These are phyloP conservation scores for Drosophila borealis DNA, from an alignment of 2,888 invertebrate genomes.

Conservation along the genomic window DNA sequence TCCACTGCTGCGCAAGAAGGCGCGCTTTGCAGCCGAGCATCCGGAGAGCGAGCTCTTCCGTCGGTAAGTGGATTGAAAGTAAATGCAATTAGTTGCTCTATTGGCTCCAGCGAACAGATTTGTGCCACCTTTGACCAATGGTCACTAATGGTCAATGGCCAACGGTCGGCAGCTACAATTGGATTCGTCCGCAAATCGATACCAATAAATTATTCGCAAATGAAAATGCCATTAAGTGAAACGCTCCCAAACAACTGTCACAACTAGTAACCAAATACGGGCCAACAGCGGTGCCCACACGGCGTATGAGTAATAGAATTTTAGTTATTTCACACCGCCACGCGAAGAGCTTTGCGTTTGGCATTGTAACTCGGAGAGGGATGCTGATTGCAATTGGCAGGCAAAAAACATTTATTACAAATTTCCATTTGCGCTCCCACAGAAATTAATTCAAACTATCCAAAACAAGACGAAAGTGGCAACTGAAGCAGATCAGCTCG, in stretches of 20 bases:
- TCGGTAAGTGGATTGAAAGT: conserved; percentile 76
- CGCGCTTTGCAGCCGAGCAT: conserved; percentile 89
- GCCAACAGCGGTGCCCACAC: not conserved
- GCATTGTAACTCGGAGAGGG: not conserved
- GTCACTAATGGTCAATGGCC: conserved; percentile 8
- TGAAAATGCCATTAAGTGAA: conserved; percentile 39
- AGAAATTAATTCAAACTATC: not conserved
- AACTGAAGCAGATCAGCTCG: not conserved
- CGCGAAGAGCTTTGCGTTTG: not conserved
- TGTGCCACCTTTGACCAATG: conserved; percentile 52
- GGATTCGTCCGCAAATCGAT: conserved; percentile 53
- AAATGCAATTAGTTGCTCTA: conserved; percentile 58
- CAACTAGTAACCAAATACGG: conserved; percentile 8
- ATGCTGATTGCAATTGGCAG: not conserved
- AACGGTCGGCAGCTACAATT: conserved; percentile 21
- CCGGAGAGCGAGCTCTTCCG: conserved; percentile 87
- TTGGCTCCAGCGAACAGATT: conserved; percentile 38
- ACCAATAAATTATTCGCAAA: conserved; percentile 61
- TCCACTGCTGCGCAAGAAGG: conserved; percentile 92
- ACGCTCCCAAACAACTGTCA: conserved; percentile 12
- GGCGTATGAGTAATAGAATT: conserved; percentile 43
- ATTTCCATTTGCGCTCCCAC: conserved; percentile 4
- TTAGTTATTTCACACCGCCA: not conserved
- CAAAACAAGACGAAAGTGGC: not conserved
- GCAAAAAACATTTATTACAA: conserved; percentile 5